These are phyloP conservation scores for Aphyosemion australe DNA, from an alignment of 2,113 vertebrate genomes.

Conservation along the genomic window DNA sequence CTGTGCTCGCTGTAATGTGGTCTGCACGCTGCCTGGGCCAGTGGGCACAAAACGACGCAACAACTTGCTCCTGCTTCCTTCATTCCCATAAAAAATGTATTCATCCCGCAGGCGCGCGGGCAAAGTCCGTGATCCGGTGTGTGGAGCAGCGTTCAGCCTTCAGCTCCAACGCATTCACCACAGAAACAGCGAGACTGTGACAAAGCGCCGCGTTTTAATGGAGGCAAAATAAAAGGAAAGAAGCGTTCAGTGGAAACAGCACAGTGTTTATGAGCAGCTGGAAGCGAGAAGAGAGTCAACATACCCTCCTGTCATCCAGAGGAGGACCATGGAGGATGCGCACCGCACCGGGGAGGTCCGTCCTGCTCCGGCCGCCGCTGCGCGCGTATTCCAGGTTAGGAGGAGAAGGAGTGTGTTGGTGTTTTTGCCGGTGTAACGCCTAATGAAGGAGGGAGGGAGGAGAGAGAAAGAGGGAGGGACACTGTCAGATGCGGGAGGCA, in stretches of 20 bases:
- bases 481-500: conserved; percentile 60
- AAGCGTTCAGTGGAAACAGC: conserved; percentile 40
- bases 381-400: conserved; percentile 48
- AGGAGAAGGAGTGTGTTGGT: conserved; percentile 50
- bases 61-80: conserved; percentile 29
- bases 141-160: conserved; percentile 12
- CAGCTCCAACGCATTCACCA: conserved; percentile 23
- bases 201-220: neutral
- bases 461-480: conserved; percentile 65
- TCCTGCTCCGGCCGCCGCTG: conserved; percentile 50
- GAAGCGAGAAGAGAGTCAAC: conserved; percentile 21
- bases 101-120: conserved; percentile 19
- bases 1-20: conserved; percentile 28
- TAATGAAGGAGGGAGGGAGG: conserved; percentile 51
- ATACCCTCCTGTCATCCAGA: conserved; percentile 70
- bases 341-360: conserved; percentile 34
- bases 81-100: conserved; percentile 3
- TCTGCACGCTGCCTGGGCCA: conserved; percentile 2
- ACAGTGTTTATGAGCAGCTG: neutral
- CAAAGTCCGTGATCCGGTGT: conserved; percentile 13
- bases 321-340: conserved; percentile 58
- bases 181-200: conserved; percentile 13
- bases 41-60: conserved; percentile 32
- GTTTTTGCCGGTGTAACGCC: conserved; percentile 58
- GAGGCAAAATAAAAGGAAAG: neutral